A percentile compares a stretch with the other conserved stretches of the same genome.
phyloP scores from a whole-genome alignment of 2,797 vertebrate genomes.

The Coendou prehensilis region DNA sequence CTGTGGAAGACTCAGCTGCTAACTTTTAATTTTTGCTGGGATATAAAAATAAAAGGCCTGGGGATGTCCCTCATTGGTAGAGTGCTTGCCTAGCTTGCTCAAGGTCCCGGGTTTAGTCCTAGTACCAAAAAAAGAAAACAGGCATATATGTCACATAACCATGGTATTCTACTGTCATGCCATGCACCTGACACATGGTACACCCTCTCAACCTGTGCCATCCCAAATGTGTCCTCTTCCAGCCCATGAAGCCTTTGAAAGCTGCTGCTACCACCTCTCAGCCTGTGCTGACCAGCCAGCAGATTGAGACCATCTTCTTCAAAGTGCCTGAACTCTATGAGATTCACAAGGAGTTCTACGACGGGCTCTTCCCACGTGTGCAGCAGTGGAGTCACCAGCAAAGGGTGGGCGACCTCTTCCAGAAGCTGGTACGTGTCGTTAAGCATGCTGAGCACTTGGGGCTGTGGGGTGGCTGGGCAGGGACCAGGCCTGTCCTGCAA shows the following conservation, averaged over 20 bases:
- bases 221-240: slow-evolving; percentile 50
- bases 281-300: slow-evolving; percentile 95
- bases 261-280: slow-evolving; percentile 98
- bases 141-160: not conserved
- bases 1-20: not conserved
- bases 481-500: not conserved
- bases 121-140: not conserved
- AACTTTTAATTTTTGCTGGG: not conserved
- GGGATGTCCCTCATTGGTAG: not conserved
- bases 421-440: slow-evolving; percentile 94
- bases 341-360: slow-evolving; percentile 99
- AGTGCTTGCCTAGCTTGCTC: not conserved
- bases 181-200: fast-evolving
- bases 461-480: fast-evolving
- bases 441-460: not conserved
- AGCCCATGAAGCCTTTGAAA: slow-evolving; percentile 99
- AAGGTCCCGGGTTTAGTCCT: not conserved
- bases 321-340: slow-evolving; percentile 99
- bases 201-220: not conserved
- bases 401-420: slow-evolving; percentile 98
- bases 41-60: not conserved
- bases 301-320: slow-evolving; percentile 99
- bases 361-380: slow-evolving; percentile 95
- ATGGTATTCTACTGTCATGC: not conserved
- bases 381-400: slow-evolving; percentile 99